phyloP scores from a whole-genome alignment of 1,140 invertebrate species.

The Ips typographus region DNA sequence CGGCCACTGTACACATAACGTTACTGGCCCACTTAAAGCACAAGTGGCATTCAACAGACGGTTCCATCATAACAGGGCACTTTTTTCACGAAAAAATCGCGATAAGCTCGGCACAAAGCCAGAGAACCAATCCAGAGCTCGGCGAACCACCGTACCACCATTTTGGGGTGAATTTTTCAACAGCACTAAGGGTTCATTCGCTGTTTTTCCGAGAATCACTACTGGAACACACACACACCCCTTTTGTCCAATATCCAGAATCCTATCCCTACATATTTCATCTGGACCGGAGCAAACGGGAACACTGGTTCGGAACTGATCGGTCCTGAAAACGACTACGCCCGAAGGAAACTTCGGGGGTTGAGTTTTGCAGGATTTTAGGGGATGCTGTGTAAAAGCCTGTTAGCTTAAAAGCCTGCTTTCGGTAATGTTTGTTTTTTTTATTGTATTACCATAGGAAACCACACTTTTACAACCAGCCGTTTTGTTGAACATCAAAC shows the following conservation, averaged over 20 bases:
- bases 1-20: background rate
- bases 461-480: background rate
- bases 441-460: background rate
- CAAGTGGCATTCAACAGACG: conserved; percentile 14
- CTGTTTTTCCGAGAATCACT: background rate
- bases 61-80: background rate
- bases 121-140: too few species aligned
- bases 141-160: too few species aligned
- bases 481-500: background rate
- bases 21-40: background rate
- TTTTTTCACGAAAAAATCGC: background rate
- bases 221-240: conserved; percentile 33
- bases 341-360: conserved; percentile 10
- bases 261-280: conserved; percentile 33
- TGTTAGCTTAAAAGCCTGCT: background rate
- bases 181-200: too few species aligned
- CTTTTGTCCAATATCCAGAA: conserved; percentile 36
- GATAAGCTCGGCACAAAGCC: too few species aligned
- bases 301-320: conserved; percentile 22
- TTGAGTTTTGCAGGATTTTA: background rate
- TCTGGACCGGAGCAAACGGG: conserved; percentile 36
- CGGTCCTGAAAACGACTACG: conserved; percentile 9
- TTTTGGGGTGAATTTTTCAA: too few species aligned
- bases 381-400: background rate
- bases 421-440: background rate